Evolutionary conservation across 2,888 invertebrate genomes (phyloP).

Genomic region (Schrankia costaestrigalis): DNA sequence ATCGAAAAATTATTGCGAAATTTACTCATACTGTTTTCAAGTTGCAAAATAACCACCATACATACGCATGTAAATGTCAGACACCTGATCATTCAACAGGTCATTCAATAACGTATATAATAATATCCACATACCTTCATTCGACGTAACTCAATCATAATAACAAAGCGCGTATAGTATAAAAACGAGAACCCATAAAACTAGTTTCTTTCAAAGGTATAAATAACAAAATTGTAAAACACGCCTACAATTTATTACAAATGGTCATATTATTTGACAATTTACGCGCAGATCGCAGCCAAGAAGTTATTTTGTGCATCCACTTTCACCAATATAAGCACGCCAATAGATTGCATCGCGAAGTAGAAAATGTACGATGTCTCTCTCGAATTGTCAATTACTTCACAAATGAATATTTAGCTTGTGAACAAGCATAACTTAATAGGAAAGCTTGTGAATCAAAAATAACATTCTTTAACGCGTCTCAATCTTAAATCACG

Average conservation of each 20-base stretch:
- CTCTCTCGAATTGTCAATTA: conserved; percentile 39
- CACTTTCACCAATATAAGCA: conserved; percentile 71
- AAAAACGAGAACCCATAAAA: conserved; percentile 26
- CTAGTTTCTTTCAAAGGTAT: conserved; percentile 31
- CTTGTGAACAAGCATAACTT: too few relatives aligned
- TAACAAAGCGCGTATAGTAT: conserved; percentile 28
- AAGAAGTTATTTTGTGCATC: conserved; percentile 63
- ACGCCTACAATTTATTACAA: conserved; percentile 28
- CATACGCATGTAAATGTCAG: too few relatives aligned
- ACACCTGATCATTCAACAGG: too few relatives aligned
- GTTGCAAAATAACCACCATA: too few relatives aligned
- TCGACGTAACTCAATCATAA: conserved; percentile 18
- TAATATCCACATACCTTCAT: too few relatives aligned
- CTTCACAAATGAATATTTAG: too few relatives aligned
- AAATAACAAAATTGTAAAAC: conserved; percentile 20
- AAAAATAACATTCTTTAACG: too few relatives aligned
- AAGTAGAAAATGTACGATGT: conserved; percentile 47
- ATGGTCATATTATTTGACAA: conserved; percentile 41
- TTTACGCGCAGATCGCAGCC: conserved; percentile 37
- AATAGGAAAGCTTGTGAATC: too few relatives aligned
- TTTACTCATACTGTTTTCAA: too few relatives aligned
- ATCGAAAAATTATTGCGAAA: too few relatives aligned
- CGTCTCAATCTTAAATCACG: too few relatives aligned
- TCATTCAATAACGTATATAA: too few relatives aligned
- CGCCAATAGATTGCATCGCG: conserved; percentile 59